These are phyloP conservation scores for Molossus molossus DNA, from an alignment of 2,797 vertebrate species.

Conservation along the genomic window DNA sequence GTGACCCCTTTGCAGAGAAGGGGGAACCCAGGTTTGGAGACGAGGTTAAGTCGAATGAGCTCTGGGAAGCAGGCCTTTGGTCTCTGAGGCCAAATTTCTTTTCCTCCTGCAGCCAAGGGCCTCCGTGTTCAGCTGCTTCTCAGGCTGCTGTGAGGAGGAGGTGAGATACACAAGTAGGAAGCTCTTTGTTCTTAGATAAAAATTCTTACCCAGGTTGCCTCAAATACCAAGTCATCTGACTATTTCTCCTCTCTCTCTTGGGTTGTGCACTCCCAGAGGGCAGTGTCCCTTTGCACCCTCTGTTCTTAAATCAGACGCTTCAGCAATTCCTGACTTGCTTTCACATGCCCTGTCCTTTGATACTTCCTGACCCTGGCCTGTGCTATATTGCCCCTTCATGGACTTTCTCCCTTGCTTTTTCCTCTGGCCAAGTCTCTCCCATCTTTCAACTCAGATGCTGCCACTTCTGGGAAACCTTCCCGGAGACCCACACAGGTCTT, in stretches of 20 bases:
- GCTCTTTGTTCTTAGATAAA: slow-evolving; percentile 39
- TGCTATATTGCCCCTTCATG: background rate
- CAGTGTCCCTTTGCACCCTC: background rate
- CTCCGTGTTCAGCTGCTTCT: background rate
- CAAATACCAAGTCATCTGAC: slow-evolving; percentile 4
- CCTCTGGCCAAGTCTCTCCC: background rate
- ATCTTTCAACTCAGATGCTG: background rate
- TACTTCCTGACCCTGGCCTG: background rate
- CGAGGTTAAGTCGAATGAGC: background rate
- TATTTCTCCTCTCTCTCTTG: background rate
- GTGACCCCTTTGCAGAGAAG: background rate
- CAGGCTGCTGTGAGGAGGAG: background rate
- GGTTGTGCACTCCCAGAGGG: background rate
- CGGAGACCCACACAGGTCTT: background rate
- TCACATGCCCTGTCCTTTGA: background rate
- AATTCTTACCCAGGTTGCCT: slow-evolving; percentile 37
- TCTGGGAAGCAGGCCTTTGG: background rate
- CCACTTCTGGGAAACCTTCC: background rate
- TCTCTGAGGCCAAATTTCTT: slow-evolving; percentile 13
- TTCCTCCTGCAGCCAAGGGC: background rate
- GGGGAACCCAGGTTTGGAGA: background rate
- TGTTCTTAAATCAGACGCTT: background rate
- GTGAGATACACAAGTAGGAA: background rate
- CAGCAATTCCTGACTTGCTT: background rate
- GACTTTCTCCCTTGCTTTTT: background rate